Evolutionary conservation across 1,140 invertebrate genomes (phyloP), one percentile per base, ranked within the genome.

Genomic region (Pachyrhynchus sulphureomaculatus): DNA sequence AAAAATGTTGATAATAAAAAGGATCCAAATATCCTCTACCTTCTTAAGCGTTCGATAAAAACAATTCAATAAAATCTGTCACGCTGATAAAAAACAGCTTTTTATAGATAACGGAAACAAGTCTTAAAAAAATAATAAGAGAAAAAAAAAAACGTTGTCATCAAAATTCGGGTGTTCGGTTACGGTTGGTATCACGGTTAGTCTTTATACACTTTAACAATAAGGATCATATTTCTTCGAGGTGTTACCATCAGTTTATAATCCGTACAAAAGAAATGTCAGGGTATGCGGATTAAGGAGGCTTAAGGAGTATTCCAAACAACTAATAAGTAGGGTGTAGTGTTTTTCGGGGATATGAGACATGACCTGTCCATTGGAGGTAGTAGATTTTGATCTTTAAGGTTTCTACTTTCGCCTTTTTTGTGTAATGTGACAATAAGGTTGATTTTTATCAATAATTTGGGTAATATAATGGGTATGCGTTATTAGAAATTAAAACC

Each of bases 201-300:
- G 54, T 42, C 47, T 32, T 42, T 57, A 47, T 37, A 24, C 18
- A 8, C n/a, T 21, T 39, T 29, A 24, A 48, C 54, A 48, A 57
- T 57, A 57, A 57, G 34, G 54, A 13, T 57, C 54, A 57, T 47
- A 57, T 57, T 57, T 57, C 54, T 32, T 26, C 33, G 54, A 57
- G 44, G 54, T 57, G 54, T 57, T 57, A 57, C 54, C 54, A 37
- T 57, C 54, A 57, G 42, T 57, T 57, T 57, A 57, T 57, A 57
- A 57, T 57, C 54, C 54, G 29, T 20, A 57, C 54, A 57, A 57
- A 47, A 57, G 54, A 57, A 57, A 57, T 48, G 54, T 47, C 54
- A 57, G 32, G 20, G 42, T 57, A 47, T 47, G 54, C 15, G 54
- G 54, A 57, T 57, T 57, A 57, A 48, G 23, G 32, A 26, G 54